Base-by-base conservation (phyloP, 2,888 invertebrate genomes). In the Caenorhabditis becei region DNA sequence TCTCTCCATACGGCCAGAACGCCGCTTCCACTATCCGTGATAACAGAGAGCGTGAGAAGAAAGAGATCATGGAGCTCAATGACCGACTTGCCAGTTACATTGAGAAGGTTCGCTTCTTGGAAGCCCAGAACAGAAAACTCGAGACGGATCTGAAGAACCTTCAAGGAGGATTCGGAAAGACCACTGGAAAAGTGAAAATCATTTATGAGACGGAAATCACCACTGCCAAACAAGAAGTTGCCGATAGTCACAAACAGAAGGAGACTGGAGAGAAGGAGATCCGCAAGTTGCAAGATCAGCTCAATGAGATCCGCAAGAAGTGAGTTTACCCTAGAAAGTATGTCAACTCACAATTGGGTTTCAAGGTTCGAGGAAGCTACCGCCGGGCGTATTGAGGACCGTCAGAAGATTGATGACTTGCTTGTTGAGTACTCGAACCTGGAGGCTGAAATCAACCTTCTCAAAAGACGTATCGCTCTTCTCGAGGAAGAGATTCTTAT, bases 71-170 rank as follows among this genome's bases (percentile, higher is more conserved):
- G 87, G 92, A 93, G 81, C 87, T 93, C 81, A 93, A 93, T 88
- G 93, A 93, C 87, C 89, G 93, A 65, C 92, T 93, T 71, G 93
- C 93, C 79, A 91, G 89, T 89, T 93, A 93, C 90, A 93, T 93
- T 82, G 93, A 93, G 91, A 92, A 92, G 89, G 91, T 91, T 28
- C 90, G 91, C 59, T 91, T 91, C 83, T 80, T 91, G 65, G 91
- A 91, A 75, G 91, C 91, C 1, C 91, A 91, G 79, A 91, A 91
- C 81, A 88, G 91, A 53, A 91, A 91, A 71, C 85, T 91, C 32
- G 86, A 82, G 23, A 88, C 89, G 24, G 91, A 91, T 69, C 67
- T 91, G 77, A 89, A 91, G 37, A 77, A 86, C 67, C 83, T 91
- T 28, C 84, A 87, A 65, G 81, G 81, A 24, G 84, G 89, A 44